Evolutionary conservation across 92 coral and sea anemone genomes (phyloP).

Genomic region (Epizoanthus stellaris): DNA sequence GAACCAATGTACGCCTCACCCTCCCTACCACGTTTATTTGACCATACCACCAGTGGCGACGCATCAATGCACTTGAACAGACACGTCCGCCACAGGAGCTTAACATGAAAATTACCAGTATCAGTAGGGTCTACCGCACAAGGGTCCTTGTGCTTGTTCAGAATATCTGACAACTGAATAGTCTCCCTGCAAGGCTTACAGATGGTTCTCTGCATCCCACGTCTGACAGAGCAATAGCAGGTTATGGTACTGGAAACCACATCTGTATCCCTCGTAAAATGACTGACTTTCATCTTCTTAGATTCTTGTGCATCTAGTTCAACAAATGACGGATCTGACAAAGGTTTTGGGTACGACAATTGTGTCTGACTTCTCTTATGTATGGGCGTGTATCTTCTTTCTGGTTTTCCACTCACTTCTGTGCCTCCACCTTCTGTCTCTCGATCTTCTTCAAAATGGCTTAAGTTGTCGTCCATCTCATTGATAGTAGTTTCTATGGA

Average conservation of each 20-base stretch:
- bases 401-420: neutral
- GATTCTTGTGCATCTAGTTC: neutral
- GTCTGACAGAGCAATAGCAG: constrained; percentile 81
- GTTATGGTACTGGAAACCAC: neutral
- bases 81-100: constrained; percentile 67
- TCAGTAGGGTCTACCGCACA: neutral
- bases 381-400: neutral
- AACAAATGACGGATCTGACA: neutral
- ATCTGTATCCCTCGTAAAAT: neutral
- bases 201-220: constrained; percentile 65
- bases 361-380: neutral
- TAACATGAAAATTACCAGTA: neutral
- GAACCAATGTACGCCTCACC: constrained; percentile 90
- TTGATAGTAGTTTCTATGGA: neutral
- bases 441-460: neutral
- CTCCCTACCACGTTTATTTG: constrained; percentile 46
- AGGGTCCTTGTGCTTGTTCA: neutral
- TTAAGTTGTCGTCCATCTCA: neutral
- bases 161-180: constrained; percentile 1
- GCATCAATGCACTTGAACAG: constrained; percentile 91
- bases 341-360: neutral
- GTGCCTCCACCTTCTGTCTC: neutral
- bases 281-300: constrained; percentile 28
- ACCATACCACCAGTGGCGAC: constrained; percentile 87
- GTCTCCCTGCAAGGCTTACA: constrained; percentile 52